These are phyloP conservation scores for Neomorphus geoffroyi DNA, from an alignment of 2,797 vertebrate genomes.

Conservation along the genomic window DNA sequence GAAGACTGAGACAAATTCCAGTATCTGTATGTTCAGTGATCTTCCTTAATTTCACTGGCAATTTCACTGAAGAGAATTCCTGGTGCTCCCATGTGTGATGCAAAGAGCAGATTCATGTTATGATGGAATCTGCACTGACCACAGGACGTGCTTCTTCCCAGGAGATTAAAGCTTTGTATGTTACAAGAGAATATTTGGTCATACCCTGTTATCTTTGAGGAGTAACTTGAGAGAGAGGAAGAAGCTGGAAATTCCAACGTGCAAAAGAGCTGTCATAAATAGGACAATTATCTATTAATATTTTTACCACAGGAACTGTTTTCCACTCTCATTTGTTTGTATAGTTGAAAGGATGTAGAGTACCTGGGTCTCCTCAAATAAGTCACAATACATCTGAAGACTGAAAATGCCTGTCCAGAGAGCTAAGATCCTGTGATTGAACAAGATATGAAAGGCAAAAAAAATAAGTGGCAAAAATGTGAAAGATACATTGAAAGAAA, in stretches of 20 bases:
- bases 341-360: neutral
- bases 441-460: neutral
- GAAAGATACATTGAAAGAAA: neutral
- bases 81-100: neutral
- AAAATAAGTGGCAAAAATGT: neutral
- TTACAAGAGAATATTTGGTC: neutral
- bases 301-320: neutral
- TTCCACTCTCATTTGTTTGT: neutral
- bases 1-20: neutral
- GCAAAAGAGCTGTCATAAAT: neutral
- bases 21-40: neutral
- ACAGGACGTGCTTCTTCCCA: fast-evolving
- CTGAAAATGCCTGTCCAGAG: neutral
- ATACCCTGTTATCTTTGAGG: neutral
- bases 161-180: neutral
- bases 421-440: fast-evolving
- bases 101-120: neutral
- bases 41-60: neutral
- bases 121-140: neutral
- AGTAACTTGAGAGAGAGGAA: neutral
- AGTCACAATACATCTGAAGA: neutral
- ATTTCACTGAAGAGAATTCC: neutral
- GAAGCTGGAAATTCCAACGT: neutral
- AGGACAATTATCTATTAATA: neutral
- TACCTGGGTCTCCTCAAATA: neutral